Base-by-base conservation (phyloP, 2,888 invertebrate species). In the Dorcus parallelipipedus region DNA sequence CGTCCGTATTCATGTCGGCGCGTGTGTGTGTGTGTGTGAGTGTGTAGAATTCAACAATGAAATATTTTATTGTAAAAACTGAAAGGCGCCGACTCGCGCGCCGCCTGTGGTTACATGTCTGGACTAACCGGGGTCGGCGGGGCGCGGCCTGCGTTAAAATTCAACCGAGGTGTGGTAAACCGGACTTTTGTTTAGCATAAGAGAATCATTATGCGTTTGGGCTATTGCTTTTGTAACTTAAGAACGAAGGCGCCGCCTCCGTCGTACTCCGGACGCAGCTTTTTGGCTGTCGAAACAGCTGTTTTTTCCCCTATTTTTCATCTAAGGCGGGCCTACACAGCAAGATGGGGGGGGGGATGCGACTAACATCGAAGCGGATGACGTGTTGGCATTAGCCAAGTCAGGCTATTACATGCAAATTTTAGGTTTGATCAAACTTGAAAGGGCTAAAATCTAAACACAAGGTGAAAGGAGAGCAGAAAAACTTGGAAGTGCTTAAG, bases 131-230 rank as follows among this genome's bases (percentile, higher is more conserved):
- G 26, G 4, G 6, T 33, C 3, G 26, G 26, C 6, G 26, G 26
- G 6, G 26, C 26, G 26, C 26, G 26, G 26, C 4, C 26, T 3
- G 26, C 26, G 26, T 3, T 4, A 33, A 20, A 75, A 72, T 68
- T 59, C 52, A 61, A 78, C 76, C 64, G 52, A 78, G 71, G 76
- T 77, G 67, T 78, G 78, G 78, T 73, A 69, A 74, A 76, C 75
- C 76, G 69, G 74, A 77, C 72, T 69, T 76, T 76, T 78, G 78
- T 78, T 74, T 78, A 75, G 77, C 74, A 75, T 73, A 71, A 69
- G 66, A 67, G 62, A 64, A 26, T 26, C 65, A 59, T 72, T 71
- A 73, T 74, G 73, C 78, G 78, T 78, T 78, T 76, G 72, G 78
- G 73, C 78, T 78, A 78, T 78, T 78, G 78, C 76, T 65, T 69